Evolutionary conservation across 1,140 invertebrate species (phyloP), one percentile per base, ranked within the genome.

Genomic region (Solenopsis fugax): DNA sequence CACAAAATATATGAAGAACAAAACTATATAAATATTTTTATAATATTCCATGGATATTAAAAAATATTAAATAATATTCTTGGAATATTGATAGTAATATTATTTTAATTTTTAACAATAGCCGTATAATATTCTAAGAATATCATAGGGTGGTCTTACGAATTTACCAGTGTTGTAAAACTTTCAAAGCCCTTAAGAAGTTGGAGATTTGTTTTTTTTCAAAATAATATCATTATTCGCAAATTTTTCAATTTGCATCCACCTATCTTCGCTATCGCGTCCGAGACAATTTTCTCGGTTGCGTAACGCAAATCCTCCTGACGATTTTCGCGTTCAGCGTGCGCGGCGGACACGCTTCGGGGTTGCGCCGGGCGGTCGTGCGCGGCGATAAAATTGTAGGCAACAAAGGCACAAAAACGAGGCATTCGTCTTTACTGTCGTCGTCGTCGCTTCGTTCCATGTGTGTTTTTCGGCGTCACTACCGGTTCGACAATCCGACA

Each of bases 321-420:
- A 56, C 41, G 60, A 65, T 76, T 85, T 85, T 77, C 84, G 75
- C 80, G 75, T 45, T 56, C 72, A 85, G 48, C 18, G 5, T 56
- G 84, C 75, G 75, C 58, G 60, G 84, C 72, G 75, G 84, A 78
- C 62, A 81, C 80, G 62, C 34, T 67, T 10, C 24, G 50, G 16
- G 58, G 50, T 78, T 45, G 60, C 13, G 37, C 75, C 75, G 9
- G 29, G 18, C 56, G 56, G 48, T 41, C 34, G 29, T 6, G 29
- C 4, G 24, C 67, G 52, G 45, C 62, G 56, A 72, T 80, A 81
- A 58, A 73, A 84, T 73, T 69, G 9, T 34, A 45, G 52, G n/a
- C 41, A 41, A 41, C 24, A 52, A 9, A 69, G 64, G 21, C 13
- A 60, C 41, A 82, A 73, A 72, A 72, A 58, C 69, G 21, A 37